Conservation (phyloP, 2,113 vertebrate species). For the Brachirus orientalis region DNA sequence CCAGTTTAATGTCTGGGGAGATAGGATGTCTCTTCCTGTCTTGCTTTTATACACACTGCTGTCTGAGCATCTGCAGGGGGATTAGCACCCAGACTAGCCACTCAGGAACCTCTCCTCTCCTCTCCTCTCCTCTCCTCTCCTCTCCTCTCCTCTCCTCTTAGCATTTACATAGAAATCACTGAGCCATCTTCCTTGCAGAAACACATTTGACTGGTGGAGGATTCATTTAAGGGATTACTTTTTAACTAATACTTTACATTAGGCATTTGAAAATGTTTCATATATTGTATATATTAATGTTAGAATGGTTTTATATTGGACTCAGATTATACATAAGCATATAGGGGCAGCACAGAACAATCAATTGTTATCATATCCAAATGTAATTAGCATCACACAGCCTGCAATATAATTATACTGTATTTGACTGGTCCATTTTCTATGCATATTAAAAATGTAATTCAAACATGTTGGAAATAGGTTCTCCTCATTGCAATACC, state of each 20-base stretch:
- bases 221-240: not conserved
- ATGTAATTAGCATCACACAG: too few species aligned
- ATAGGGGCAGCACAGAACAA: too few species aligned
- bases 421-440: too few species aligned
- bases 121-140: not conserved
- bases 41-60: constrained; percentile 35
- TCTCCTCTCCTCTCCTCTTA: not conserved
- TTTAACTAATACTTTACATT: constrained; percentile 6
- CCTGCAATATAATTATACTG: too few species aligned
- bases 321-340: too few species aligned
- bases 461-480: too few species aligned
- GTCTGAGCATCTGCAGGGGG: constrained; percentile 55
- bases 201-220: not conserved
- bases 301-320: constrained; percentile 15
- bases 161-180: not conserved
- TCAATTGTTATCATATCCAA: too few species aligned
- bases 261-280: constrained; percentile 14
- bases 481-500: too few species aligned
- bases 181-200: too few species aligned
- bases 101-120: constrained; percentile 2
- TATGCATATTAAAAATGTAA: too few species aligned
- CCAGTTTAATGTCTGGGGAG: constrained; percentile 33
- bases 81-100: constrained; percentile 52
- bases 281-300: constrained; percentile 24
- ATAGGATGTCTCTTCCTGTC: constrained; percentile 31